A percentile compares a stretch with the other conserved stretches of the same genome.
Evolutionary conservation across 2,888 invertebrate species (phyloP).

Genomic region (Eilema depressum): DNA sequence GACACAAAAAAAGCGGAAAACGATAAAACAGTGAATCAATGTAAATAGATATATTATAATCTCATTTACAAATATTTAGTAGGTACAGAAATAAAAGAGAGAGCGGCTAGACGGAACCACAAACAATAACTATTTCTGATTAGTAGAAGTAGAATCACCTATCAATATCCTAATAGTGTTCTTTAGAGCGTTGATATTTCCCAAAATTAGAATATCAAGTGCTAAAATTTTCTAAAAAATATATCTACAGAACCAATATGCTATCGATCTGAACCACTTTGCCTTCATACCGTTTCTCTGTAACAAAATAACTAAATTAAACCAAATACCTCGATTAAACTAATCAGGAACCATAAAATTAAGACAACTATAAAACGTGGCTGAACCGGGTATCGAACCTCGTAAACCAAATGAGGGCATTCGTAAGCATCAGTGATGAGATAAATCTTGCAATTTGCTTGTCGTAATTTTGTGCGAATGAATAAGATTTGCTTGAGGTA

Average conservation of each 20-base stretch:
- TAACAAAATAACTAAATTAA: slow-evolving; percentile 36
- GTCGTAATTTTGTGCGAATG: slow-evolving; percentile 40
- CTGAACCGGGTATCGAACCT: slow-evolving; percentile 47
- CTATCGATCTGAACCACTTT: background rate
- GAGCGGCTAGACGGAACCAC: too few relatives aligned
- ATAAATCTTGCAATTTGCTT: slow-evolving; percentile 49
- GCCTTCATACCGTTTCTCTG: slow-evolving; percentile 18
- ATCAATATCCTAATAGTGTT: too few relatives aligned
- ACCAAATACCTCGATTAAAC: slow-evolving; percentile 32
- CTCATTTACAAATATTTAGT: too few relatives aligned
- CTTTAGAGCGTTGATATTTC: too few relatives aligned
- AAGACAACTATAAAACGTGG: slow-evolving; percentile 53
- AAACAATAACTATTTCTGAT: too few relatives aligned
- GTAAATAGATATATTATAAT: too few relatives aligned
- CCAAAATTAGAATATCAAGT: too few relatives aligned
- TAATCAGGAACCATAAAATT: slow-evolving; percentile 52
- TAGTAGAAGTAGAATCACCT: too few relatives aligned
- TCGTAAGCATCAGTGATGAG: slow-evolving; percentile 53
- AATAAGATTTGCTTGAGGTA: slow-evolving; percentile 23
- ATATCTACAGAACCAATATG: background rate
- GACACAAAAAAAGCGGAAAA: too few relatives aligned
- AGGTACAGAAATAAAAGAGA: too few relatives aligned
- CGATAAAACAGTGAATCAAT: too few relatives aligned
- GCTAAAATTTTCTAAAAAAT: too few relatives aligned
- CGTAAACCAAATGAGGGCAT: slow-evolving; percentile 55